These are phyloP conservation scores for Noturus placidus DNA, from an alignment of 2,113 vertebrate species.

Conservation along the genomic window DNA sequence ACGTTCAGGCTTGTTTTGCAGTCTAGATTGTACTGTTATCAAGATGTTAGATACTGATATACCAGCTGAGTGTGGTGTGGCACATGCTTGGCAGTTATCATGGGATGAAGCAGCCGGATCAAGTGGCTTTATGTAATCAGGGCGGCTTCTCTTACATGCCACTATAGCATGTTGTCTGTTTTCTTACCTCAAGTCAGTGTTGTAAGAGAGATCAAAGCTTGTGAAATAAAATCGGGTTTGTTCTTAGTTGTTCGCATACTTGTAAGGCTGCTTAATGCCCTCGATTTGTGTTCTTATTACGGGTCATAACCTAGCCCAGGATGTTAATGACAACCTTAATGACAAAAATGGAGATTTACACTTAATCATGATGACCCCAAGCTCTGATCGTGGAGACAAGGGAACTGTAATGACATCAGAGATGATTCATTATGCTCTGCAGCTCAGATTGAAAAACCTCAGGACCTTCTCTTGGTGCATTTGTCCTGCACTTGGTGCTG, in stretches of 20 bases:
- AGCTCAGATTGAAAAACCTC: neutral
- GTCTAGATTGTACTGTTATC: conserved; percentile 23
- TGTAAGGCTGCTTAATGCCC: neutral
- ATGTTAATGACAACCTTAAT: neutral
- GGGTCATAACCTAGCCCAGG: neutral
- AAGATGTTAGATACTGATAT: conserved; percentile 14
- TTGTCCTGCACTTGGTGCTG: neutral
- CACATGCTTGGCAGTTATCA: conserved; percentile 15
- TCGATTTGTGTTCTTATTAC: neutral
- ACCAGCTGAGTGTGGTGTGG: neutral
- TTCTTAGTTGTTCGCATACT: neutral
- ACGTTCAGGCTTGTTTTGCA: conserved; percentile 20
- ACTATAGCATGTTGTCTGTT: neutral
- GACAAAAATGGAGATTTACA: neutral
- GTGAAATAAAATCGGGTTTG: neutral
- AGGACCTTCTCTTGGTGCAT: conserved; percentile 2
- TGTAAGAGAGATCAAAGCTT: neutral
- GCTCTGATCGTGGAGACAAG: conserved; percentile 1
- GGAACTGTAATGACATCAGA: conserved; percentile 13
- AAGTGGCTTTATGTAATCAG: conserved; percentile 12
- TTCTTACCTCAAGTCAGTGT: neutral
- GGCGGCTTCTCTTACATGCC: neutral
- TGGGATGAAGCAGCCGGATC: neutral
- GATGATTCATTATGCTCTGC: neutral
- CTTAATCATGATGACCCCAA: neutral